Base-by-base conservation (phyloP, 2,113 vertebrate genomes). In the Phylloscopus trochiloides region DNA sequence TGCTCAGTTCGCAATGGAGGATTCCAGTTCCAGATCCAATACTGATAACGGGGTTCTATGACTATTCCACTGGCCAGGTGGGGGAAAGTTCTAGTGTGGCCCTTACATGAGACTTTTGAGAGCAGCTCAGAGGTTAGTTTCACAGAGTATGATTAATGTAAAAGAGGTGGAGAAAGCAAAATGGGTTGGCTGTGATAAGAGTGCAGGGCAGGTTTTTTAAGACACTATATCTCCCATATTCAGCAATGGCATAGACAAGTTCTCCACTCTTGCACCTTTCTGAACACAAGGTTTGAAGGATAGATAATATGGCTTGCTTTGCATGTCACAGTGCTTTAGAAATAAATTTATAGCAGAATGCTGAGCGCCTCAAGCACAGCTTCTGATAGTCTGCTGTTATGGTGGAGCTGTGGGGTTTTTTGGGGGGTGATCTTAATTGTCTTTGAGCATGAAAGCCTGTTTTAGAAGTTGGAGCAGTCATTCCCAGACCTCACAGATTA, bases 331-430 rank as follows among this genome's bases (percentile, higher is more conserved):
- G 42, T 36, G 24, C 61, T 84, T 12, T 67, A 59, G 67, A 89
- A 89, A 31, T 58, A 54, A 22, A 14, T 42, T 67, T 42, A 14
- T 18, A 72, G 36, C 43, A 71, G 57, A 89, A 75, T 40, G 34
- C 31, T 32, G 34, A 90, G 34, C 74, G 40, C 28, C n/a, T 85
- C 70, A 74, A 82, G 61, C 52, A 50, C 10, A 70, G 42, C 25
- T 90, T 84, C 38, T 65, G 31, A 36, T 74, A 26, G 25, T 76
- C 45, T 84, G 54, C 31, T 57, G 43, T 52, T 83, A 12, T 0
- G 1, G 15, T 0, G 6, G 31, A n/a, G 3, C 38, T 67, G 25
- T 48, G 31, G 32, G 31, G 4, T 1, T 55, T 82, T 65, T n/a
- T 9, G 2, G 4, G 31, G 4, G 4, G 6, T n/a, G 43, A 52